Evolutionary conservation across 2,888 invertebrate species (phyloP).

Genomic region (Arctia plantaginis): DNA sequence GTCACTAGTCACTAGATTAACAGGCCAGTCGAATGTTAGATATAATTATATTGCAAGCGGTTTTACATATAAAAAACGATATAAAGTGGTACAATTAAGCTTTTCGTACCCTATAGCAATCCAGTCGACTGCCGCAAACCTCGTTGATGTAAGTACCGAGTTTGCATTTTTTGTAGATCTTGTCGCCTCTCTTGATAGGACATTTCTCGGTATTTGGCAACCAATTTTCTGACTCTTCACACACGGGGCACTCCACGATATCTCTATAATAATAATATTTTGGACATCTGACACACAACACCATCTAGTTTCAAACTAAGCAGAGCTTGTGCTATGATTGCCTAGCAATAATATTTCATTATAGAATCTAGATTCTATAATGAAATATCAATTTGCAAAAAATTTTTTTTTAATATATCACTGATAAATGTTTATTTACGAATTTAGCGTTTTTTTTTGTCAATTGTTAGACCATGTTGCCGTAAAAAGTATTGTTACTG

Average conservation of each 20-base stretch:
- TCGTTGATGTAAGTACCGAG: conserved; percentile 73
- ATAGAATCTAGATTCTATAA: too few species aligned
- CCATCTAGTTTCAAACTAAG: too few species aligned
- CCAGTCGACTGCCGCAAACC: conserved; percentile 71
- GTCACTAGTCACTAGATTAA: neutral
- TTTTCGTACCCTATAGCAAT: conserved; percentile 73
- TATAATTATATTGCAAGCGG: neutral
- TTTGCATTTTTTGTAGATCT: conserved; percentile 70
- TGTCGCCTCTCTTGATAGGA: conserved; percentile 61
- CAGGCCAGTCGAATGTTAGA: neutral
- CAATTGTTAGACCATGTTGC: too few species aligned
- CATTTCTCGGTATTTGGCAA: conserved; percentile 69
- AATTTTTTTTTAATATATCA: too few species aligned
- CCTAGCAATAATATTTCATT: too few species aligned
- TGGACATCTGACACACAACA: too few species aligned
- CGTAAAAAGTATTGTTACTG: too few species aligned
- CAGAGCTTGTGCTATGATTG: too few species aligned
- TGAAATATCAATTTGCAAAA: too few species aligned
- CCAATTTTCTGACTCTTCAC: conserved; percentile 63
- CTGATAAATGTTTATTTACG: too few species aligned
- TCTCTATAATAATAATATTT: conserved; percentile 47
- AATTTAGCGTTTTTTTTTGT: too few species aligned
- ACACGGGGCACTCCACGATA: conserved; percentile 77
- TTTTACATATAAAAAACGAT: too few species aligned
- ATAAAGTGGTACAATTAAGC: neutral